Conservation (phyloP, 2,113 vertebrate genomes). For the Cygnus atratus region DNA sequence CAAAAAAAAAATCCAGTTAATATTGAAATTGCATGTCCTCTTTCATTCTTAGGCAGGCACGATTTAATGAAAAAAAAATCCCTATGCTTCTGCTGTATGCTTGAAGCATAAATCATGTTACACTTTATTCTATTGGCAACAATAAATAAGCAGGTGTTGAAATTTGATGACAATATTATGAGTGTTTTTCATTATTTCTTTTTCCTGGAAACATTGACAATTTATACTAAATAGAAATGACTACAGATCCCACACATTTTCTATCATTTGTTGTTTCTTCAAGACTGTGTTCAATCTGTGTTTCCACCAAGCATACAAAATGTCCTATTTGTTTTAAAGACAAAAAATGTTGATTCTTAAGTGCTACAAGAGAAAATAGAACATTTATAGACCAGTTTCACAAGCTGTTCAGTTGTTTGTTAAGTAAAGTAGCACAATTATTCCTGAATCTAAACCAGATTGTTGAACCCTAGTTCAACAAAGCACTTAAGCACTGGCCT, state of each 20-base stretch:
- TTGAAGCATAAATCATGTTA: background rate
- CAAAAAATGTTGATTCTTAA: background rate
- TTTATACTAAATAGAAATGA: background rate
- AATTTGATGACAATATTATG: background rate
- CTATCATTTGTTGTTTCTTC: background rate
- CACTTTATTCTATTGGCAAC: background rate
- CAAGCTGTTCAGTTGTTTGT: background rate
- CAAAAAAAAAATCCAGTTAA: background rate
- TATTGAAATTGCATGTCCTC: background rate
- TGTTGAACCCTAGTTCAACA: background rate
- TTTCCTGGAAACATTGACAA: background rate
- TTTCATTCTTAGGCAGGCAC: background rate
- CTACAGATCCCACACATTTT: background rate
- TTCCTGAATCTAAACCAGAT: background rate
- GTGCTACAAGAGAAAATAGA: background rate
- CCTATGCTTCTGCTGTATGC: background rate
- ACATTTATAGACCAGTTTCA: background rate
- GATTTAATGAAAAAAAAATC: conserved; percentile 1
- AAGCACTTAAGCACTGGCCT: background rate
- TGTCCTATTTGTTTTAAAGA: background rate
- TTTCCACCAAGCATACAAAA: background rate
- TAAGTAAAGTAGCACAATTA: background rate
- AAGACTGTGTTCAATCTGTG: background rate
- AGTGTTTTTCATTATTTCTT: conserved; percentile 26
- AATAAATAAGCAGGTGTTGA: conserved; percentile 49